These are phyloP conservation scores for Cyrtonyx montezumae DNA, from an alignment of 2,113 vertebrate genomes.

Conservation along the genomic window DNA sequence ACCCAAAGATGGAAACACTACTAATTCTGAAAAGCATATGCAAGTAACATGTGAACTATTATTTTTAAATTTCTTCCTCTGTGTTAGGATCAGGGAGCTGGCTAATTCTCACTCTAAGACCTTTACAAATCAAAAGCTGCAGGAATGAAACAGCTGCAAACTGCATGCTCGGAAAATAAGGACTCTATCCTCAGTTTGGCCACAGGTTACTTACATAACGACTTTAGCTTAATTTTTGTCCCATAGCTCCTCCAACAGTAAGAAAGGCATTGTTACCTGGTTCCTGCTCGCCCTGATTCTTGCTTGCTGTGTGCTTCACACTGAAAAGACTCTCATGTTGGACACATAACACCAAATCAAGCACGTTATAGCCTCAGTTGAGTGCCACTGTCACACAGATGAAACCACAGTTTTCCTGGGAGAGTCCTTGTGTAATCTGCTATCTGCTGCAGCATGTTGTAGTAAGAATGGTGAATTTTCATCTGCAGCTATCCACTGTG, in stretches of 20 bases:
- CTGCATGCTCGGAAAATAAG: not conserved
- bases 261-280: not conserved
- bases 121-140: not conserved
- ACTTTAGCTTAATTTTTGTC: not conserved
- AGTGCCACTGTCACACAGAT: not conserved
- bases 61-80: not conserved
- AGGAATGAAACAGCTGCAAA: not conserved
- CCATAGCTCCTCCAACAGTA: not conserved
- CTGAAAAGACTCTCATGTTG: not conserved
- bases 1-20: not conserved
- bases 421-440: rapidly evolving
- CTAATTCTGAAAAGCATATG: not conserved
- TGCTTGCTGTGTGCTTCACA: not conserved
- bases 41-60: not conserved
- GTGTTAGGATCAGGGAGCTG: not conserved
- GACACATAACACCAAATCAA: not conserved
- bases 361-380: not conserved
- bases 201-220: not conserved
- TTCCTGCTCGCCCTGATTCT: not conserved
- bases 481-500: not conserved
- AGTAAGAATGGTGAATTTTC: not conserved
- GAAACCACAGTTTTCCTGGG: not conserved
- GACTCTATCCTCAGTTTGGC: not conserved
- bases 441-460: not conserved
- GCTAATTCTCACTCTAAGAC: not conserved